Conservation (phyloP, 1,140 invertebrate genomes). For the Schlechtendalia chinensis region DNA sequence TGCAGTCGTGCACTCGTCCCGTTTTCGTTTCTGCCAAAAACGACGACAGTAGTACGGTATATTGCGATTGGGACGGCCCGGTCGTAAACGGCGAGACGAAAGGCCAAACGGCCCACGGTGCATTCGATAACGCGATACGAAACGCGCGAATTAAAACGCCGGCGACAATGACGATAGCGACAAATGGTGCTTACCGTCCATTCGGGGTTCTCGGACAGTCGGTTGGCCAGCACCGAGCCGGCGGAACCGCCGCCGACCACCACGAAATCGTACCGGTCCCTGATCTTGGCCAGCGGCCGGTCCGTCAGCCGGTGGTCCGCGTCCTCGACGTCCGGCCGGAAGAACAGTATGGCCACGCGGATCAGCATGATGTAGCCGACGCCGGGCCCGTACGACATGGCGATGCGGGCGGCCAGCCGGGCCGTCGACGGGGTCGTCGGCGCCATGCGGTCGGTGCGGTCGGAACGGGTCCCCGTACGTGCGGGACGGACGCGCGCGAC, state of each 20-base stretch:
- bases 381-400: conserved; percentile 63
- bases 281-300: conserved; percentile 57
- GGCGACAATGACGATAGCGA: too few species aligned
- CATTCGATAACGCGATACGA: too few species aligned
- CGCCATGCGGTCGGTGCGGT: conserved; percentile 3
- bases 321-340: conserved; percentile 69
- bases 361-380: conserved; percentile 64
- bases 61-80: too few species aligned
- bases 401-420: conserved; percentile 59
- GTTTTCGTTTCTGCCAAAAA: too few species aligned
- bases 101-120: too few species aligned
- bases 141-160: too few species aligned
- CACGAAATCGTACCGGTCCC: conserved; percentile 69
- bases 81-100: too few species aligned
- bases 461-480: too few species aligned
- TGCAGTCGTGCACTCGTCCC: too few species aligned
- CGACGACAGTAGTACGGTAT: too few species aligned
- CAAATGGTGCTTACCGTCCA: conserved; percentile 64
- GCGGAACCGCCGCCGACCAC: conserved; percentile 81
- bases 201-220: conserved; percentile 68
- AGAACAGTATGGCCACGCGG: conserved; percentile 61
- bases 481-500: too few species aligned
- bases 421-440: conserved; percentile 6
- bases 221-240: conserved; percentile 74
- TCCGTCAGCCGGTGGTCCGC: conserved; percentile 61